Evolutionary conservation across 1,140 invertebrate species (phyloP).

Genomic region (Microplitis mediator): DNA sequence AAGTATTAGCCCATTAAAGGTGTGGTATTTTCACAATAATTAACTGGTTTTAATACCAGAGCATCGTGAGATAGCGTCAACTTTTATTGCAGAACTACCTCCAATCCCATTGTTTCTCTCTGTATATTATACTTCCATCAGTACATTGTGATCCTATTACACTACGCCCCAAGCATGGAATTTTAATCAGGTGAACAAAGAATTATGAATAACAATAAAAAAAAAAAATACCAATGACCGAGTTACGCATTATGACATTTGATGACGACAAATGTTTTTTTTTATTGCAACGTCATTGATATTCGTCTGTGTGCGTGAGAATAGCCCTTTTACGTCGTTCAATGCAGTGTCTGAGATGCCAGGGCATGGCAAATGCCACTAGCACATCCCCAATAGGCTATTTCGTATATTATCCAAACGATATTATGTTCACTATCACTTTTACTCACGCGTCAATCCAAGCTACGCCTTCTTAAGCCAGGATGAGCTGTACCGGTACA

Average conservation of each 20-base stretch:
- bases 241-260: background rate
- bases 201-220: background rate
- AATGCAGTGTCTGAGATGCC: background rate
- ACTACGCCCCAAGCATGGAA: background rate
- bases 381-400: conserved; percentile 17
- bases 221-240: background rate
- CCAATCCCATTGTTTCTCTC: background rate
- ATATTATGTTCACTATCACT: background rate
- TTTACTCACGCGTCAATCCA: background rate
- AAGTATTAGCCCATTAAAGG: conserved; percentile 1
- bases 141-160: too few species aligned
- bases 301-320: background rate
- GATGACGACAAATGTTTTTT: background rate
- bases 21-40: conserved; percentile 16
- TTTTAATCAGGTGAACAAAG: background rate
- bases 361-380: conserved; percentile 21
- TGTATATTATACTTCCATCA: too few species aligned
- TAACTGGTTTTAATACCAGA: background rate
- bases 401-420: background rate
- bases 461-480: too few species aligned
- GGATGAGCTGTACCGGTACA: too few species aligned
- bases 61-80: conserved; percentile 4
- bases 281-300: background rate
- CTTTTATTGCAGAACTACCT: too few species aligned
- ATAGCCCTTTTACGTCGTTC: background rate